Evolutionary conservation across 2,797 vertebrate genomes (phyloP).

Genomic region (Syngnathus acus): DNA sequence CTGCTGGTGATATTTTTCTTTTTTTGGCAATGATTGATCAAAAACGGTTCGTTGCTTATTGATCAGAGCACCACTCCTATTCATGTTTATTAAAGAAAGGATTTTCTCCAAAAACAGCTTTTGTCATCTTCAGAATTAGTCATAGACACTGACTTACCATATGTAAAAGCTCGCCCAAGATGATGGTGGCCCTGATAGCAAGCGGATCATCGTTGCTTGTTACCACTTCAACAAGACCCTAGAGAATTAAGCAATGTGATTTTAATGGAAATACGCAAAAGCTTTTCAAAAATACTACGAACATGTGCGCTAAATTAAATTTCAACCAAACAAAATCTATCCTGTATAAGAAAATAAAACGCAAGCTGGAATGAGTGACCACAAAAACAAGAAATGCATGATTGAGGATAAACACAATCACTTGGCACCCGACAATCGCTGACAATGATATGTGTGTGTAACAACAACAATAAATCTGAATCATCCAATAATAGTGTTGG

Average conservation of each 20-base stretch:
- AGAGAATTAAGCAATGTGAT: not conserved
- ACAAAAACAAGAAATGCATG: not conserved
- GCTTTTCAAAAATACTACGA: not conserved
- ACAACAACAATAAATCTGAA: not conserved
- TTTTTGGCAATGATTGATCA: too few species aligned
- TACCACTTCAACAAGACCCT: constrained; percentile 96
- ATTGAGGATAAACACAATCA: not conserved
- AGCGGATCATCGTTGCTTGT: constrained; percentile 91
- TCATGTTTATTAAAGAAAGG: not conserved
- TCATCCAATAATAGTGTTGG: not conserved
- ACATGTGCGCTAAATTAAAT: not conserved
- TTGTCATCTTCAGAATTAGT: constrained; percentile 4
- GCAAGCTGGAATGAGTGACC: not conserved
- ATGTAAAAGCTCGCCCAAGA: constrained; percentile 88
- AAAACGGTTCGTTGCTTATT: too few species aligned
- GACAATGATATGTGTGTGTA: not conserved
- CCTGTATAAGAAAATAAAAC: not conserved
- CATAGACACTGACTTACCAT: constrained; percentile 72
- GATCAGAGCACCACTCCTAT: too few species aligned
- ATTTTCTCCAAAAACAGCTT: not conserved
- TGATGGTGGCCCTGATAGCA: constrained; percentile 88
- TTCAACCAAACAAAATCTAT: not conserved
- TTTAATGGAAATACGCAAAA: not conserved
- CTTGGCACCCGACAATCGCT: not conserved
- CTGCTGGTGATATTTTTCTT: too few species aligned